These are phyloP conservation scores for Hoplostethus atlanticus DNA, from an alignment of 2,797 vertebrate species.

Conservation along the genomic window DNA sequence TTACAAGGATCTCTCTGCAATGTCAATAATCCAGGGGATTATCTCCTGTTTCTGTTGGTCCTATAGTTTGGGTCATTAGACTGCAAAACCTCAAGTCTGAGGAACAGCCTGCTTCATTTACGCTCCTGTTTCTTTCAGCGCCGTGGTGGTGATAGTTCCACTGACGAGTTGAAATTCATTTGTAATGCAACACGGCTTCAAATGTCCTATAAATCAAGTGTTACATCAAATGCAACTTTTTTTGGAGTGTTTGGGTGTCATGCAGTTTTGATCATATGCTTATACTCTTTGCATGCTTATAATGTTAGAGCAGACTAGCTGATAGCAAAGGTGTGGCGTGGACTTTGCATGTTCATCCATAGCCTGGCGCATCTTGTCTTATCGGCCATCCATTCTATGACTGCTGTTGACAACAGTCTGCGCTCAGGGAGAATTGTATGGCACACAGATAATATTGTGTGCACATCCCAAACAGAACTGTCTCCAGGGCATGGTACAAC, in stretches of 20 bases:
- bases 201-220: neutral
- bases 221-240: neutral
- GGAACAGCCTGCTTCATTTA: conserved; percentile 5
- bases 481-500: conserved; percentile 1
- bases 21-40: conserved; percentile 76
- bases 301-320: neutral
- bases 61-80: conserved; percentile 42
- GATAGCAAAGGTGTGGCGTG: conserved; percentile 56
- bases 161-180: neutral
- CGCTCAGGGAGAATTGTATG: conserved; percentile 17
- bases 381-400: conserved; percentile 46
- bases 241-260: neutral
- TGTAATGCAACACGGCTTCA: neutral
- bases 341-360: conserved; percentile 76
- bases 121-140: conserved; percentile 10
- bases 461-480: neutral
- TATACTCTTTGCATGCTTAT: conserved; percentile 3
- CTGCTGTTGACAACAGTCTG: conserved; percentile 44
- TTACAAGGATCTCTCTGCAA: conserved; percentile 69
- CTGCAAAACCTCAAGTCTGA: conserved; percentile 30
- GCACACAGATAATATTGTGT: conserved; percentile 8
- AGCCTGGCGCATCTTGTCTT: conserved; percentile 53
- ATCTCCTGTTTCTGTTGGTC: conserved; percentile 59
- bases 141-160: neutral
- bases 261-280: neutral